Evolutionary conservation across 2,888 invertebrate species (phyloP), one percentile per base, ranked within the genome.

Genomic region (Caenorhabditis sp.): DNA sequence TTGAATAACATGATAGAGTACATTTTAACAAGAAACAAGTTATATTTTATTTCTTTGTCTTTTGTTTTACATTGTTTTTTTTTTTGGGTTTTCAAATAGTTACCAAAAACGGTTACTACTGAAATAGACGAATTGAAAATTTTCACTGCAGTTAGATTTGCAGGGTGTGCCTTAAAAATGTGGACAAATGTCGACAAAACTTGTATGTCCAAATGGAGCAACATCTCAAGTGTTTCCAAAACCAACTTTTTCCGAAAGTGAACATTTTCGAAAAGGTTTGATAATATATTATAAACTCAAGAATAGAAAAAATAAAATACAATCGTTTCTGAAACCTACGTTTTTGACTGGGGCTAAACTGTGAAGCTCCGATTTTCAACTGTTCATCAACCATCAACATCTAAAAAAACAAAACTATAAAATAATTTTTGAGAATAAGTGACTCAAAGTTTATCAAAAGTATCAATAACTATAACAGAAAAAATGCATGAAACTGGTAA

Each of bases 341-440:
- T 61, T 67, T 71, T 2, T 54, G 55, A 58, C 61, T 58, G 19
- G 59, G 60, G n/a, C 63, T 50, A 26, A 62, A 67, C 64, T 61
- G 51, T 49, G 59, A 5, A 5, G 72, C 37, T 31, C 66, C 73
- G 43, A 73, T 68, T 66, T 73, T 73, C 31, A 73, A 26, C 23
- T 73, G 73, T 59, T 73, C 73, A 21, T 73, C 73, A 14, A 68
- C 73, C 68, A 73, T 73, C 26, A 68, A 21, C 73, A 73, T 73
- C 3, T 53, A 5, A 8, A 21, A 19, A 53, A 23, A 10, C 6
- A 53, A 53, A 53, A 53, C 4, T 2, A 53, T 17, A 3, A 21
- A 8, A 53, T 21, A 53, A 53, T 6, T 2, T 10, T n/a, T n/a
- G 19, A 19, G 4, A 10, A 50, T 36, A 50, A n/a, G n/a, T n/a